phyloP scores from a whole-genome alignment of 2,888 invertebrate species.

The Dermolepida albohirtum region DNA sequence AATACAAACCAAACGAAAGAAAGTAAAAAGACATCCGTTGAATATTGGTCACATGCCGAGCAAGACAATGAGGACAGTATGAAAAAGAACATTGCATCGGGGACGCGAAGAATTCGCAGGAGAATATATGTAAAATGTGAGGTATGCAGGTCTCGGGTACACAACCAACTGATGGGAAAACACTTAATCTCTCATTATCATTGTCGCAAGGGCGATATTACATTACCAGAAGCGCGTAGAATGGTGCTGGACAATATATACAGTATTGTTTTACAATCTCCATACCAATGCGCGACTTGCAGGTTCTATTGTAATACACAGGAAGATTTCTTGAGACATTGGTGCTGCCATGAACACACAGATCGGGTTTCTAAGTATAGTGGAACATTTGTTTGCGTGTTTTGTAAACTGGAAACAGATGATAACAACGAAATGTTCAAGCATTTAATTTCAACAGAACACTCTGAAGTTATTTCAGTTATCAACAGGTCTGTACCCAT shows the following conservation, averaged over 20 bases:
- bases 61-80: slow-evolving; percentile 46
- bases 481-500: slow-evolving; percentile 86
- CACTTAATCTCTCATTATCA: slow-evolving; percentile 90
- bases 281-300: slow-evolving; percentile 88
- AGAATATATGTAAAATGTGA: slow-evolving; percentile 75
- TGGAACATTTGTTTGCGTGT: slow-evolving; percentile 78
- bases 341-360: slow-evolving; percentile 75
- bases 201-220: slow-evolving; percentile 77
- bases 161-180: slow-evolving; percentile 79
- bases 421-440: slow-evolving; percentile 74
- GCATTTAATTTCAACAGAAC: slow-evolving; percentile 75
- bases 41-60: slow-evolving; percentile 51
- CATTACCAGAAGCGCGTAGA: slow-evolving; percentile 69
- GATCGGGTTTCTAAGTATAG: slow-evolving; percentile 65
- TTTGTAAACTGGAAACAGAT: slow-evolving; percentile 78
- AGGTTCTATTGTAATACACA: slow-evolving; percentile 86
- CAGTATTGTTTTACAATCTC: slow-evolving; percentile 82
- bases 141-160: slow-evolving; percentile 78
- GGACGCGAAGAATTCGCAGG: slow-evolving; percentile 69
- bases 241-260: slow-evolving; percentile 82
- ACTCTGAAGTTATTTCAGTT: slow-evolving; percentile 78
- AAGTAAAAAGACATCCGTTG: slow-evolving; percentile 45
- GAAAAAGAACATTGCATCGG: slow-evolving; percentile 53
- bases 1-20: slow-evolving; percentile 50
- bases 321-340: slow-evolving; percentile 78